A percentile compares a stretch with the other conserved stretches of the same genome.
phyloP scores from a whole-genome alignment of 2,888 invertebrate species.

The Andrena trimmerana region DNA sequence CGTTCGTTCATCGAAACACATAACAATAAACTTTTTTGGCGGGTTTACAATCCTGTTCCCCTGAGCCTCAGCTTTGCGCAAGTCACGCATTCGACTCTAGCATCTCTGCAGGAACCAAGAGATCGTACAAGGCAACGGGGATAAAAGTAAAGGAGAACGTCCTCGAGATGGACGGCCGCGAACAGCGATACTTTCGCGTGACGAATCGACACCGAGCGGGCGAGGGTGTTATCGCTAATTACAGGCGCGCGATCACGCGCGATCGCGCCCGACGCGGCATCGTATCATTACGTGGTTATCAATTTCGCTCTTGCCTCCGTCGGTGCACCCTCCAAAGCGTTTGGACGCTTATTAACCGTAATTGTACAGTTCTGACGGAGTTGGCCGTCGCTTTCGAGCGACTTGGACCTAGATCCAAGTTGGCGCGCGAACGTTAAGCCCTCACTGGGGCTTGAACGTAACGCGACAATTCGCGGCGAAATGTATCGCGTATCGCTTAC shows the following conservation, averaged over 20 bases:
- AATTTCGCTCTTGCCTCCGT: constrained; percentile 20
- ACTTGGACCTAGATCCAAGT: not conserved
- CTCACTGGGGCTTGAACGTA: too few relatives aligned
- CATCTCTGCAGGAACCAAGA: not conserved
- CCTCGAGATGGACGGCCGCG: not conserved
- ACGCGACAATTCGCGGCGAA: constrained; percentile 18
- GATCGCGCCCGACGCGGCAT: constrained; percentile 19
- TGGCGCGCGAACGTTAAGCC: too few relatives aligned
- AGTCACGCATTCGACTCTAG: too few relatives aligned
- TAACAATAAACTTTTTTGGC: too few relatives aligned
- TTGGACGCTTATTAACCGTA: constrained; percentile 12
- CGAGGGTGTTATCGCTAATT: constrained; percentile 44
- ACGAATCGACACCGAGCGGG: constrained; percentile 24
- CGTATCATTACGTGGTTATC: constrained; percentile 42
- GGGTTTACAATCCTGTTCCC: too few relatives aligned
- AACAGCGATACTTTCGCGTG: constrained; percentile 4
- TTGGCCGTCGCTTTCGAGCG: not conserved
- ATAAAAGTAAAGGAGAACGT: not conserved
- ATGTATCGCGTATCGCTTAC: constrained; percentile 62
- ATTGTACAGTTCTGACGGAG: constrained; percentile 20
- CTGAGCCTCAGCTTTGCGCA: too few relatives aligned
- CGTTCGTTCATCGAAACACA: too few relatives aligned
- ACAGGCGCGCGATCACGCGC: constrained; percentile 2
- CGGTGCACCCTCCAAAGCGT: constrained; percentile 1
- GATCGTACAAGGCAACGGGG: not conserved